phyloP scores from a whole-genome alignment of 2,113 vertebrate species.

The Melanerpes formicivorus region DNA sequence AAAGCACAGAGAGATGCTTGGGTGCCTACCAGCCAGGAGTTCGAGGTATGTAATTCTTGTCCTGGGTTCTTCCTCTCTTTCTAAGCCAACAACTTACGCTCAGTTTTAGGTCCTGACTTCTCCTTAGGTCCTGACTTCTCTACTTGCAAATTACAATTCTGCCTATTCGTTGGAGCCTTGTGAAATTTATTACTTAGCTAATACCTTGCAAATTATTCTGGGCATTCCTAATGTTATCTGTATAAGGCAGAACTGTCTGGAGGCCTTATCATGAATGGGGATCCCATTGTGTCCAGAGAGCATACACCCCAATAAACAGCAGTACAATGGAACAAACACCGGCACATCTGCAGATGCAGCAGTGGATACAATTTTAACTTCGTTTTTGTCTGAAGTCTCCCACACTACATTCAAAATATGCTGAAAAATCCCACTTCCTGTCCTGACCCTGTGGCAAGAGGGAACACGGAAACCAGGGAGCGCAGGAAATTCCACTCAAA shows the following conservation, averaged over 20 bases:
- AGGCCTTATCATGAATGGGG: not conserved
- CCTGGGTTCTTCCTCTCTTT: not conserved
- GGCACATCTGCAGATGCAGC: slow-evolving; percentile 36
- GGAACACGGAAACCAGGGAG: slow-evolving; percentile 29
- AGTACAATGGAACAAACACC: slow-evolving; percentile 16
- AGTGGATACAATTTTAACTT: slow-evolving; percentile 32
- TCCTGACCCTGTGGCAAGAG: slow-evolving; percentile 29
- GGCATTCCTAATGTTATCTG: slow-evolving; percentile 4
- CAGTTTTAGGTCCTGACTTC: not conserved
- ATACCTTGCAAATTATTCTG: slow-evolving; percentile 14
- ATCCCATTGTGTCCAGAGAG: slow-evolving; percentile 2
- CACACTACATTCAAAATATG: slow-evolving; percentile 43
- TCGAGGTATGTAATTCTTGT: not conserved
- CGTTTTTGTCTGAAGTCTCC: slow-evolving; percentile 16
- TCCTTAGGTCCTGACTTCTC: not conserved
- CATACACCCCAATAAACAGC: not conserved
- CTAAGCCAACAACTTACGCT: not conserved
- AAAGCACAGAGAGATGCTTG: not conserved
- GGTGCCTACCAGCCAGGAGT: not conserved
- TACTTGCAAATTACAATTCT: not conserved
- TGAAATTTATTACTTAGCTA: slow-evolving; percentile 1
- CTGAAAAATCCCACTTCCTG: slow-evolving; percentile 54
- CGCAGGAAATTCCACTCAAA: slow-evolving; percentile 64
- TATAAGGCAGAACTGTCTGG: not conserved
- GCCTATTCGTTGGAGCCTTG: not conserved